phyloP scores from a whole-genome alignment of 2,888 invertebrate species.

The Zele albiditarsus region DNA sequence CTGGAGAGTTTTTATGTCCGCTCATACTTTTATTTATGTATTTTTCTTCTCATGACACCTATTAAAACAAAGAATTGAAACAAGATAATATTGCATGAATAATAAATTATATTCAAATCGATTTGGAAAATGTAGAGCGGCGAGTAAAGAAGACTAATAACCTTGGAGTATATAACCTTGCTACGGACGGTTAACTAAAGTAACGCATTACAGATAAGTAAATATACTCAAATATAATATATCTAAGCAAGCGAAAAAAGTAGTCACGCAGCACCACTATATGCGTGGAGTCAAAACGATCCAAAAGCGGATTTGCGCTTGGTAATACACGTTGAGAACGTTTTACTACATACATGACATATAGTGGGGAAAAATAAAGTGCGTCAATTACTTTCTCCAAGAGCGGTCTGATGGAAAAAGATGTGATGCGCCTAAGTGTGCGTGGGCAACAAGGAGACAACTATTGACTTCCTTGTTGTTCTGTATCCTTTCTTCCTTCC shows the following conservation, averaged over 20 bases:
- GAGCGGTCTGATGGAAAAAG: conserved; percentile 27
- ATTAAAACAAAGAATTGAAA: background rate
- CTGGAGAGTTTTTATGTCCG: background rate
- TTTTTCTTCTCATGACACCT: background rate
- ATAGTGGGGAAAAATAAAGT: conserved; percentile 27
- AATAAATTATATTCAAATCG: background rate
- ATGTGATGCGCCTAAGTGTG: conserved; percentile 19
- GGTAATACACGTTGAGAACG: conserved; percentile 15
- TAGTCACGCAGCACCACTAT: conserved; percentile 41
- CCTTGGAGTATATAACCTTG: background rate
- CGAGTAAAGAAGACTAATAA: background rate
- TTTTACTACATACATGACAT: background rate
- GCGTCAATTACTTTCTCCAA: conserved; percentile 70
- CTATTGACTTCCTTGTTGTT: conserved; percentile 26
- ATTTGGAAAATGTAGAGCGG: background rate
- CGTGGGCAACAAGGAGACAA: conserved; percentile 26
- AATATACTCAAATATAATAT: conserved; percentile 1
- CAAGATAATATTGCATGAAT: background rate
- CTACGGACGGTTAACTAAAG: background rate
- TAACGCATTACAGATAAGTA: background rate
- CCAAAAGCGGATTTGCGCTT: conserved; percentile 5
- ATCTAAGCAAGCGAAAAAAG: conserved; percentile 13
- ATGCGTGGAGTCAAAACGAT: conserved; percentile 10
- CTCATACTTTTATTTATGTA: background rate
- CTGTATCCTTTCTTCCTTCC: conserved; percentile 33